phyloP scores from a whole-genome alignment of 2,888 invertebrate species.

The Pachydiplax longipennis region DNA sequence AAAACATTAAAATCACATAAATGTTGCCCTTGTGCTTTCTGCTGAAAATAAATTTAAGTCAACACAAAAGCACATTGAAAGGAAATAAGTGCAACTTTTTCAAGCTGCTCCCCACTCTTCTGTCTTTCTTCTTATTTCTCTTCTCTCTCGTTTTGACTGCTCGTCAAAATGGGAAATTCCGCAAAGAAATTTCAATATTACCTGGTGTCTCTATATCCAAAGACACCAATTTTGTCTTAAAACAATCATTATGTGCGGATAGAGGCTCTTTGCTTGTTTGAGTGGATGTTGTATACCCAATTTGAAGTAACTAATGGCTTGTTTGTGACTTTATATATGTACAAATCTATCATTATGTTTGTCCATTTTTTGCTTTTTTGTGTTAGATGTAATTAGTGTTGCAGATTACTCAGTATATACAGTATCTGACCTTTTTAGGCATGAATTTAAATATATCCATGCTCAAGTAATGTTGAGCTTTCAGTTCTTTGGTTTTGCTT shows the following conservation, averaged over 20 bases:
- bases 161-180: conserved; percentile 29
- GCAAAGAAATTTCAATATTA: conserved; percentile 11
- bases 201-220: conserved; percentile 9
- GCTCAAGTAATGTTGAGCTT: conserved; percentile 44
- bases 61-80: conserved; percentile 33
- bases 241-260: conserved; percentile 45
- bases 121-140: conserved; percentile 14
- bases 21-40: conserved; percentile 3
- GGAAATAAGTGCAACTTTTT: conserved; percentile 12
- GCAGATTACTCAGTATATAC: conserved; percentile 44
- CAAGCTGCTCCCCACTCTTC: conserved; percentile 6
- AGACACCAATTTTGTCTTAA: conserved; percentile 27
- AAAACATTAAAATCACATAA: conserved; percentile 15
- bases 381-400: conserved; percentile 45
- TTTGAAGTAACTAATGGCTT: conserved; percentile 45
- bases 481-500: conserved; percentile 43
- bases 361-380: conserved; percentile 45
- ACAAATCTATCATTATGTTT: conserved; percentile 45
- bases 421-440: conserved; percentile 41
- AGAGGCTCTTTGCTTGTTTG: conserved; percentile 45
- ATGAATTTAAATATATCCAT: conserved; percentile 43
- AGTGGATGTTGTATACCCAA: conserved; percentile 45
- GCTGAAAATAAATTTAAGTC: conserved; percentile 5
- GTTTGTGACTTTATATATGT: conserved; percentile 45
- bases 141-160: conserved; percentile 34